Conservation (phyloP, 2,113 vertebrate genomes). For the Etheostoma cragini region DNA sequence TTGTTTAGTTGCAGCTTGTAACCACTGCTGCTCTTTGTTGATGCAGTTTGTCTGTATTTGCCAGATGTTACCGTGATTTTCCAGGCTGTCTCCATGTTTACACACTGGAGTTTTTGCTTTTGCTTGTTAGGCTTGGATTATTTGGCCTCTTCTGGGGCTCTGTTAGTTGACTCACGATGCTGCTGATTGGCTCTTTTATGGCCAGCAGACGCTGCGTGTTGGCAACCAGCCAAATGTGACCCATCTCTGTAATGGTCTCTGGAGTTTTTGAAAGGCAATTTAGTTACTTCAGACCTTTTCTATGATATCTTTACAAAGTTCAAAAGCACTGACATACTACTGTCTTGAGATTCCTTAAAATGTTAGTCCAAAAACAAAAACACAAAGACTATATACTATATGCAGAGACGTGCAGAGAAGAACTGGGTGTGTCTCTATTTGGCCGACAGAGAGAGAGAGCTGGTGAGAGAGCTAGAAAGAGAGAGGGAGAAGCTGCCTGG, state of each 20-base stretch:
- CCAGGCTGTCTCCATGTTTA: constrained; percentile 1
- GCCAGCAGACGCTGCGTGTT: constrained; percentile 54
- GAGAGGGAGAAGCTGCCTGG: constrained; percentile 46
- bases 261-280: background rate
- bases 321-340: background rate
- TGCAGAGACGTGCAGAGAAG: constrained; percentile 20
- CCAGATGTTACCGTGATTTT: constrained; percentile 36
- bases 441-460: constrained; percentile 30
- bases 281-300: background rate
- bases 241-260: background rate
- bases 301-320: background rate
- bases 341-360: background rate
- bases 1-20: background rate
- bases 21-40: background rate
- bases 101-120: background rate
- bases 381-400: background rate
- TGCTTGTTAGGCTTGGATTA: constrained; percentile 5
- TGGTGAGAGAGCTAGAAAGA: constrained; percentile 16
- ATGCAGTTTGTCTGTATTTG: background rate
- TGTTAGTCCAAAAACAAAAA: background rate
- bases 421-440: constrained; percentile 77
- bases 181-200: constrained; percentile 49
- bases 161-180: constrained; percentile 34
- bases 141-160: constrained; percentile 24
- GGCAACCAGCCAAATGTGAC: constrained; percentile 34